A percentile compares a stretch with the other conserved stretches of the same genome.
phyloP scores from a whole-genome alignment of 2,797 vertebrate species.

The Rhyacichthys aspro region DNA sequence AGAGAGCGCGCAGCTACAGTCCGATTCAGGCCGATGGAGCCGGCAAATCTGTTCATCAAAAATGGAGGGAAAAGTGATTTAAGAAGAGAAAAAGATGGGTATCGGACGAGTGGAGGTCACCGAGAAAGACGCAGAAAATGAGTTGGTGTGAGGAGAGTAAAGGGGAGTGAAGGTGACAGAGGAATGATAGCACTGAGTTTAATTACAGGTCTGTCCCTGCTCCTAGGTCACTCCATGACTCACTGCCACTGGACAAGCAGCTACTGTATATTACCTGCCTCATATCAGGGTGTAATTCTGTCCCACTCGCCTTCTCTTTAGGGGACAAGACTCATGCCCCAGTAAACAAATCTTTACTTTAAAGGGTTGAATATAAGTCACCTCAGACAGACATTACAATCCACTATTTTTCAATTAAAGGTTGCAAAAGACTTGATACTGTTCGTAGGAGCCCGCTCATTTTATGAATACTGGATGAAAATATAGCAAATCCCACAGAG shows the following conservation, averaged over 20 bases:
- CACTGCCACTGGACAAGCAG: conserved; percentile 13
- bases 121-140: neutral
- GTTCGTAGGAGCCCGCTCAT: too few relatives aligned
- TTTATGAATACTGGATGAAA: too few relatives aligned
- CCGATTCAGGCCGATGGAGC: conserved; percentile 6
- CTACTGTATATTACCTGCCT: neutral
- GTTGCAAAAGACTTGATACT: too few relatives aligned
- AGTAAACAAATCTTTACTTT: neutral
- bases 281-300: neutral
- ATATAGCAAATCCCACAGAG: too few relatives aligned
- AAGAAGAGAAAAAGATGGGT: neutral
- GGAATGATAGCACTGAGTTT: conserved; percentile 44
- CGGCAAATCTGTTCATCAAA: too few relatives aligned
- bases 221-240: conserved; percentile 53
- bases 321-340: neutral
- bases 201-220: conserved; percentile 64
- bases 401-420: too few relatives aligned
- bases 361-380: neutral
- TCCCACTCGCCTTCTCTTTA: neutral
- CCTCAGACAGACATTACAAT: neutral
- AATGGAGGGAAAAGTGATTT: neutral
- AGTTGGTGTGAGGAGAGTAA: conserved; percentile 1
- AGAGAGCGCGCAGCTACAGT: conserved; percentile 8
- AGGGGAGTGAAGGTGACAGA: conserved; percentile 5
- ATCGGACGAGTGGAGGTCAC: neutral